A percentile compares a stretch with the other conserved stretches of the same genome.
phyloP scores from a whole-genome alignment of 2,797 vertebrate species.

The Typhlichthys eigenmanni region DNA sequence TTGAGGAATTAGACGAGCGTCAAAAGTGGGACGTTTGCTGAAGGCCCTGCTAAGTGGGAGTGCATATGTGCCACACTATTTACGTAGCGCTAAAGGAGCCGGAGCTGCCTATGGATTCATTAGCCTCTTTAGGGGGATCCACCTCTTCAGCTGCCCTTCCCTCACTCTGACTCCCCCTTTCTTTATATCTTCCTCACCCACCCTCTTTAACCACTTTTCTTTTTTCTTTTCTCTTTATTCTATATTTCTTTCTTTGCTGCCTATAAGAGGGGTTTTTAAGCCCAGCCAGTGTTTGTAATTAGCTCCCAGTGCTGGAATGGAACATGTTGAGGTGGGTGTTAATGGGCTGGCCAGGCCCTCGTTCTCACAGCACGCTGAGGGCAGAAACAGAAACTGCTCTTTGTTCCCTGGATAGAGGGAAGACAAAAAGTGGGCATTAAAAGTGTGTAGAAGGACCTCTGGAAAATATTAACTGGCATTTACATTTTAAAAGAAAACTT shows the following conservation, averaged over 20 bases:
- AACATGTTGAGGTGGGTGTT: constrained; percentile 89
- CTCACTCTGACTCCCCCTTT: constrained; percentile 76
- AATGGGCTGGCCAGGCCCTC: constrained; percentile 83
- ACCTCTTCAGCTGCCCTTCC: constrained; percentile 75
- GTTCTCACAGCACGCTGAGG: constrained; percentile 83
- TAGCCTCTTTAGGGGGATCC: constrained; percentile 86
- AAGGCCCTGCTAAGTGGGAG: constrained; percentile 93
- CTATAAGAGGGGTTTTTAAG: constrained; percentile 89
- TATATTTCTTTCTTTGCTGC: constrained; percentile 84
- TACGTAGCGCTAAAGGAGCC: constrained; percentile 86
- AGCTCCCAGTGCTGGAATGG: constrained; percentile 92
- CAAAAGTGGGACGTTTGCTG: constrained; percentile 91
- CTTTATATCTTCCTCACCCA: constrained; percentile 80
- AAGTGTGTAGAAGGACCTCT: constrained; percentile 72
- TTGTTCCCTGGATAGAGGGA: constrained; percentile 75
- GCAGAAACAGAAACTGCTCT: constrained; percentile 83
- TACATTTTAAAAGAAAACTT: constrained; percentile 69
- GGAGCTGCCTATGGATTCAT: constrained; percentile 98
- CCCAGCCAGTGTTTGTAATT: constrained; percentile 93
- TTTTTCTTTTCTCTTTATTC: constrained; percentile 76
- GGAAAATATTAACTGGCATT: constrained; percentile 80
- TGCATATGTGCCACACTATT: constrained; percentile 84
- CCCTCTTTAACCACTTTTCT: constrained; percentile 62
- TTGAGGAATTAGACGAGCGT: constrained; percentile 95
- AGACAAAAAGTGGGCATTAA: constrained; percentile 67